These are phyloP conservation scores for Sebastolobus altivelis DNA, from an alignment of 2,797 vertebrate genomes.

Conservation along the genomic window DNA sequence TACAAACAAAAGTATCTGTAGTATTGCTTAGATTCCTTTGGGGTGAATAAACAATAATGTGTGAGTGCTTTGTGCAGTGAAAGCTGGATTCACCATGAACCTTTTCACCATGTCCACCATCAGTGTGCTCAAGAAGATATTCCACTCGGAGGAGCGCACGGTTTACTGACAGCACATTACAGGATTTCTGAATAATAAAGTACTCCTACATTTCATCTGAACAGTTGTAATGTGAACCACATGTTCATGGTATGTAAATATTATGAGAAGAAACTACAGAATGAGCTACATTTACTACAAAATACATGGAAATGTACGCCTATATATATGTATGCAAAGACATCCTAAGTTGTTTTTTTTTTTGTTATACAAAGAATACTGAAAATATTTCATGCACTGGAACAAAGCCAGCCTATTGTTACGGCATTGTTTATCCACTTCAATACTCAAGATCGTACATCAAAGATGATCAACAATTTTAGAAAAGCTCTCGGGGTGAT, in stretches of 20 bases:
- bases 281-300: background rate
- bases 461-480: conserved; percentile 27
- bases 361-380: background rate
- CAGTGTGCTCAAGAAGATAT: background rate
- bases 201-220: background rate
- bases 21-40: background rate
- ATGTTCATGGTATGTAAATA: conserved; percentile 7
- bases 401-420: conserved; percentile 36
- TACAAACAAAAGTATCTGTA: background rate
- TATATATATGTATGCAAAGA: background rate
- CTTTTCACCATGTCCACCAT: background rate
- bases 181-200: background rate
- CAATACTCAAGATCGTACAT: conserved; percentile 9
- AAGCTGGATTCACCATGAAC: background rate
- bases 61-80: background rate
- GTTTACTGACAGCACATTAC: background rate
- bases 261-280: conserved; percentile 13
- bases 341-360: background rate
- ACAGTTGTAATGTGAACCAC: background rate
- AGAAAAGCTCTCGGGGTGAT: conserved; percentile 11
- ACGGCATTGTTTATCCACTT: background rate
- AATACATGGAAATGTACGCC: conserved; percentile 7
- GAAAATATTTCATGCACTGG: conserved; percentile 3
- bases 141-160: background rate
- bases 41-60: background rate